Evolutionary conservation across 2,113 vertebrate species (phyloP), one percentile per base, ranked within the genome.

Genomic region (Acanthochromis polyacanthus): DNA sequence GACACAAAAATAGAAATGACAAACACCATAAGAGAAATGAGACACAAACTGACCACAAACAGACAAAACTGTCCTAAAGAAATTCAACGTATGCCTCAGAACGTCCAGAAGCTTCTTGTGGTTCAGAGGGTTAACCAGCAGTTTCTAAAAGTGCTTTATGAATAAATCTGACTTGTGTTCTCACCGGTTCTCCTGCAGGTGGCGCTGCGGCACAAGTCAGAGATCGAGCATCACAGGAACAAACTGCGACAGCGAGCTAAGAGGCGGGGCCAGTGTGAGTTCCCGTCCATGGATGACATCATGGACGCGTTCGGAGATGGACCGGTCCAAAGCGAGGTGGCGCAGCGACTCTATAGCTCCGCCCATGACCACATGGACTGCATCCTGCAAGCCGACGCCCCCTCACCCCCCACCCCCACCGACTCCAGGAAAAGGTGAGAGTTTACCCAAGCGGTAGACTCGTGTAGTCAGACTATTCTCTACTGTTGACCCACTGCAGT

Each of bases 351-450:
- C 62, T 99, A 99, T 65, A 96, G 97, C 80, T 95, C 97, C 53
- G 97, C 97, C 10, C 97, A 98, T 64, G 96, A 98, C 95, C 97
- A 99, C 93, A 98, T 99, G 78, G 97, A 99, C 93, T 97, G 96
- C 92, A 98, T 99, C 85, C 94, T 98, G 79, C 96, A 98, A 88
- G 94, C 95, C 7, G 95, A 96, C 5, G 89, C 90, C 73, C 75
- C 67, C 45, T 94, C 96, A 16, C 96, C 97, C 15, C 94, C 95
- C 0, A 94, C 95, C 51, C 95, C 97, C 91, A 91, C 95, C 48
- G 96, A 98, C 72, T 96, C 96, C 80, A 93, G 96, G 77, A 97
- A 95, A 88, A 97, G 97, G 94, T 94, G 30, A 86, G 83, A 30
- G 2, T 32, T 23, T 28, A 56, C 19, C 43, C 25, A 30, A 25